phyloP scores from a whole-genome alignment of 2,113 vertebrate species.

The Camelus dromedarius region DNA sequence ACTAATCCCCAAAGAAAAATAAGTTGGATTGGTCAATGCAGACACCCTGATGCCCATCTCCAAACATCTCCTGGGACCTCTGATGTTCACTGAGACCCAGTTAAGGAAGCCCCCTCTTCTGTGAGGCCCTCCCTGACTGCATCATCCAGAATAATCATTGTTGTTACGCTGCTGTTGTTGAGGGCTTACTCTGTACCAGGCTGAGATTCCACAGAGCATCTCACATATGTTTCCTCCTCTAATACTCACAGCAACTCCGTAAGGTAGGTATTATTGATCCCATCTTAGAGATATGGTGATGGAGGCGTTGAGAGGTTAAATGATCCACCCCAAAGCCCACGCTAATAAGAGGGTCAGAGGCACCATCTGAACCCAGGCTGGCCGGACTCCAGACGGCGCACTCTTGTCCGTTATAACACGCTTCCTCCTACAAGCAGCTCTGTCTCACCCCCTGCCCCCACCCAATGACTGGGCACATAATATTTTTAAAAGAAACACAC shows the following conservation, averaged over 20 bases:
- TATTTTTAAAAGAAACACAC: neutral
- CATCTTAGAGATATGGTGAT: neutral
- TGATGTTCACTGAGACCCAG: neutral
- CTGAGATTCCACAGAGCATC: fast-evolving
- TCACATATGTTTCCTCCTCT: neutral
- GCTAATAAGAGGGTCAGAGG: neutral
- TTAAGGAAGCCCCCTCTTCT: neutral
- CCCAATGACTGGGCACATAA: fast-evolving
- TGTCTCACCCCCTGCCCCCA: too few species aligned
- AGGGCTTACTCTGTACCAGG: neutral
- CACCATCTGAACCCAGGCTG: neutral
- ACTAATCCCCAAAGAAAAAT: neutral
- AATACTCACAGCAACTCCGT: neutral
- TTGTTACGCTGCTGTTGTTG: too few species aligned
- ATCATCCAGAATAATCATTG: neutral
- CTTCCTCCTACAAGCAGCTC: too few species aligned
- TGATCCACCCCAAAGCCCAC: neutral
- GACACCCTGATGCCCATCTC: neutral
- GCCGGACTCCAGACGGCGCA: neutral
- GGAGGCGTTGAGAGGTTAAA: neutral
- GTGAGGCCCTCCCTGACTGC: neutral
- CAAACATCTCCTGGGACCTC: neutral
- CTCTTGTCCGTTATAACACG: neutral
- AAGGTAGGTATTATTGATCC: neutral
- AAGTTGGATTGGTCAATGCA: neutral